These are phyloP conservation scores for Danionella cerebrum DNA, from an alignment of 2,113 vertebrate genomes.

Conservation along the genomic window DNA sequence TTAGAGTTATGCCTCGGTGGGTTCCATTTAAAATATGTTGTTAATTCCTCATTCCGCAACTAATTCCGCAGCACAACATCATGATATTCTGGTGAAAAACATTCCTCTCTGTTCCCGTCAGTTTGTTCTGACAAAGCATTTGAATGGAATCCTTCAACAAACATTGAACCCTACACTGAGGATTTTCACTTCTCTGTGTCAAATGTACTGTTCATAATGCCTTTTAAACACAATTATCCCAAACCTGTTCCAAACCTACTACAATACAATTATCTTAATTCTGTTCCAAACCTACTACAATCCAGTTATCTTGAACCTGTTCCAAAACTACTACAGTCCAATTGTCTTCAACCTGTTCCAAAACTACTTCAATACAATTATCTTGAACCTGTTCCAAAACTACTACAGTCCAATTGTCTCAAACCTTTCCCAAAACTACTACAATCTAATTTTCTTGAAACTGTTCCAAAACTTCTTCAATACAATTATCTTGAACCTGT, in stretches of 20 bases:
- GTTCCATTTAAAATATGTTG: background rate
- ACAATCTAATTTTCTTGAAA: too few relatives aligned
- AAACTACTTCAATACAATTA: too few relatives aligned
- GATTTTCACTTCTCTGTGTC: constrained; percentile 3
- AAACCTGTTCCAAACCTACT: background rate
- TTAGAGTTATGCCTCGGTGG: background rate
- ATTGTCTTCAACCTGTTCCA: too few relatives aligned
- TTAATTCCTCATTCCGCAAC: background rate
- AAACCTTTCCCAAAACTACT: too few relatives aligned
- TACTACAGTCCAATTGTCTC: too few relatives aligned
- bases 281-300: too few relatives aligned
- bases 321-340: too few relatives aligned
- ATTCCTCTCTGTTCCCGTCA: background rate
- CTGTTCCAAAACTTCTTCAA: too few relatives aligned
- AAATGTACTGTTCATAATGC: background rate
- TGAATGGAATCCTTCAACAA: constrained; percentile 3
- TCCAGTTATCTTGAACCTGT: too few relatives aligned
- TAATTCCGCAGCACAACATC: background rate
- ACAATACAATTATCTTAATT: too few relatives aligned
- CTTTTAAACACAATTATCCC: background rate
- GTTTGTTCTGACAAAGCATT: background rate
- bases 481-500: too few relatives aligned
- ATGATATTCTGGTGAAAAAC: background rate
- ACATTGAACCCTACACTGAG: constrained; percentile 2
- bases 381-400: too few relatives aligned